phyloP scores from a whole-genome alignment of 2,797 vertebrate species.

The Siniperca scherzeri region DNA sequence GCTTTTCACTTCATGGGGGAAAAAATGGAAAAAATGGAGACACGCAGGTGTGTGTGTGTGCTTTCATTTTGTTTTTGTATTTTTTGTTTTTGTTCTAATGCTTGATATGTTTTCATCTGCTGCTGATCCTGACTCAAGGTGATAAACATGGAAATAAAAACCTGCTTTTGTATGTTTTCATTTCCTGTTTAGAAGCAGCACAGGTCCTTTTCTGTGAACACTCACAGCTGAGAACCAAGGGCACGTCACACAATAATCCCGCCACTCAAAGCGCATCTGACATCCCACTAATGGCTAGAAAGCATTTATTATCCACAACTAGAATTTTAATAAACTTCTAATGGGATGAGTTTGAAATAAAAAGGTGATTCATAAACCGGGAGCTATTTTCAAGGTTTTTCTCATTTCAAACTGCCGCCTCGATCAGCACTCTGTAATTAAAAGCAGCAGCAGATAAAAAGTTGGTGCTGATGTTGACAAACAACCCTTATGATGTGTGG shows the following conservation, averaged over 20 bases:
- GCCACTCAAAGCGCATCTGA: constrained; percentile 33
- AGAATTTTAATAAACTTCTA: constrained; percentile 72
- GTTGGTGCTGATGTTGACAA: constrained; percentile 31
- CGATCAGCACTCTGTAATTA: constrained; percentile 66
- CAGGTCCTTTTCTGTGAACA: constrained; percentile 40
- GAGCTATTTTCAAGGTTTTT: constrained; percentile 71
- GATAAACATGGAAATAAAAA: constrained; percentile 76
- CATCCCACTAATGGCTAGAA: constrained; percentile 70
- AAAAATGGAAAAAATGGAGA: neutral
- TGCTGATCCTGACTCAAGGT: constrained; percentile 70
- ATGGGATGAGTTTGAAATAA: constrained; percentile 66
- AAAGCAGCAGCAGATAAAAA: constrained; percentile 54
- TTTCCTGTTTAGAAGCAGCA: constrained; percentile 52
- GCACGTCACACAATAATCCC: constrained; percentile 55
- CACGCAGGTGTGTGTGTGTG: constrained; percentile 16
- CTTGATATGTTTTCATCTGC: constrained; percentile 61
- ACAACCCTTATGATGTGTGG: constrained; percentile 19
- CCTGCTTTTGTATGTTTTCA: constrained; percentile 69
- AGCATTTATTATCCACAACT: constrained; percentile 70
- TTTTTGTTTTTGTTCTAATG: constrained; percentile 53
- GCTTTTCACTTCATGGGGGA: constrained; percentile 43
- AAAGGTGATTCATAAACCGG: constrained; percentile 57
- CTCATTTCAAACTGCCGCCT: constrained; percentile 59
- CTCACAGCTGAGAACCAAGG: constrained; percentile 65
- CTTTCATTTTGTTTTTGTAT: constrained; percentile 11